Base-by-base conservation (phyloP, 2,888 invertebrate species). In the Pandemis corylana region DNA sequence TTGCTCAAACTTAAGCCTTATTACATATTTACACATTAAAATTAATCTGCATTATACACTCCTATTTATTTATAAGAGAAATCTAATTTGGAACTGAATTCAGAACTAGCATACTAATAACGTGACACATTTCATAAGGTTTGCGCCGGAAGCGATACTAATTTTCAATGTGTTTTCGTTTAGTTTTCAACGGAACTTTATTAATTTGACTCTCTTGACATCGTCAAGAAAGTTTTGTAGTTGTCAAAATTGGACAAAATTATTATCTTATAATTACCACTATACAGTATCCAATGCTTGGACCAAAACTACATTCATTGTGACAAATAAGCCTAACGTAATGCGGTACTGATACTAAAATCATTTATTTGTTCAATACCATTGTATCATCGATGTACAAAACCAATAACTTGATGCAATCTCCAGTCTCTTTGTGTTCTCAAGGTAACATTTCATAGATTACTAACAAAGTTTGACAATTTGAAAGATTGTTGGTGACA, bases 271-370 rank as follows among this genome's bases (percentile, higher is more conserved):
- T 41, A 44, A 67, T 53, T 70, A 71, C 56, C 36, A 46, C 62
- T 75, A 67, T 75, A 75, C 75, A 75, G 13, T 67, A 56, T 71
- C 71, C 75, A 63, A 36, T 1, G 46, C 15, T 70, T 75, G 74
- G 74, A 70, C 71, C 62, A 49, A 73, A 68, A 65, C 74, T 74
- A 74, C 61, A 42, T 51, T 70, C 61, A 62, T 66, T 53, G 44
- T 44, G 36, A 63, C 56, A 28, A 69, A 15, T 36, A 42, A 42
- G 65, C 69, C 62, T 41, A 51, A 42, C 13, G 36, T 68, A 59
- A 56, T 64, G 68, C 68, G 63, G 44, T 36, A 63, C 72, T 28
- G 72, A 68, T 56, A 64, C 61, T 65, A 51, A 59, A 64, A 44
- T 12, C 7, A 5, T 15, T 41, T n/a, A 7, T 7, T n/a, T 51